Evolutionary conservation across 2,888 invertebrate genomes (phyloP).

Genomic region (Megalurothrips usitatus): DNA sequence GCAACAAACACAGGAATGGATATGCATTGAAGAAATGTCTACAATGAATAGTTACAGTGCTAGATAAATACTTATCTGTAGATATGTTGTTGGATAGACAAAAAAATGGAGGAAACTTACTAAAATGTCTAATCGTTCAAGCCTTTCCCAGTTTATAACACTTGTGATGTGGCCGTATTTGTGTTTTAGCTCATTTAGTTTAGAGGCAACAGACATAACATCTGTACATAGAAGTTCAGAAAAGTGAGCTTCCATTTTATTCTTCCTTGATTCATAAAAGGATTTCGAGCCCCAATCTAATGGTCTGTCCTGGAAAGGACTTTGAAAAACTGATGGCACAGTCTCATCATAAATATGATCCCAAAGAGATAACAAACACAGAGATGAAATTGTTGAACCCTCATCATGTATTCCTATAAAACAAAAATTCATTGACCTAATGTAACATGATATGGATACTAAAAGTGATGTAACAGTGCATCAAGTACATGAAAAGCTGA

Average conservation of each 20-base stretch:
- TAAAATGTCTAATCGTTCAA: conserved; percentile 45
- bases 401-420: conserved; percentile 56
- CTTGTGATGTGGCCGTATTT: conserved; percentile 46
- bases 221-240: conserved; percentile 42
- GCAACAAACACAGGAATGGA: conserved; percentile 51
- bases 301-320: conserved; percentile 62
- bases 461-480: no score
- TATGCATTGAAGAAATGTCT: conserved; percentile 53
- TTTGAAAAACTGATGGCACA: conserved; percentile 57
- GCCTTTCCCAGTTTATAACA: conserved; percentile 36
- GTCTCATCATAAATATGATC: conserved; percentile 62
- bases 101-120: conserved; percentile 44
- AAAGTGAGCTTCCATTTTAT: conserved; percentile 55
- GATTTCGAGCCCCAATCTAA: conserved; percentile 62
- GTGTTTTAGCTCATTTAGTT: conserved; percentile 44
- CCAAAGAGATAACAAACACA: conserved; percentile 72
- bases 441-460: no score
- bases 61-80: conserved; percentile 30
- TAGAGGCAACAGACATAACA: conserved; percentile 39
- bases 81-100: conserved; percentile 16
- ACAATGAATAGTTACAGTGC: conserved; percentile 24
- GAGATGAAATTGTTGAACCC: conserved; percentile 57
- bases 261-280: conserved; percentile 63
- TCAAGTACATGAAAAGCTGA: no score
- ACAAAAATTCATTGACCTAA: neutral